Conservation (phyloP, 2,888 invertebrate species). For the Drosophila peninsularis region DNA sequence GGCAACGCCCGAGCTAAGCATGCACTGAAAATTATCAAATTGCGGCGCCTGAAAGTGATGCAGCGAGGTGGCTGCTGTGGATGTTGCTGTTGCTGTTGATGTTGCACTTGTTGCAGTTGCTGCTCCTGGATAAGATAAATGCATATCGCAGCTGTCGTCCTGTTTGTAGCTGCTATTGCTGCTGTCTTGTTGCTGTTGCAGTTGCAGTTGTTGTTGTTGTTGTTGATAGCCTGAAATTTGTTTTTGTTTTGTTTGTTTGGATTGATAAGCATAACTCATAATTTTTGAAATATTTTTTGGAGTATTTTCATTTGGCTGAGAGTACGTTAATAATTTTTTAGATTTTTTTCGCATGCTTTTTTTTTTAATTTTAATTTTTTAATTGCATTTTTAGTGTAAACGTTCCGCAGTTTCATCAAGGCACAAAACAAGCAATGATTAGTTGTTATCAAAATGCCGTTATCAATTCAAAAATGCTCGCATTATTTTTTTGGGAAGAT, state of each 20-base stretch:
- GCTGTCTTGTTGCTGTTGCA: constrained; percentile 48
- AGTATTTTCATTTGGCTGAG: constrained; percentile 14
- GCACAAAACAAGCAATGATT: constrained; percentile 70
- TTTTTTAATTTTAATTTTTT: constrained; percentile 14
- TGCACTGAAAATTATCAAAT: constrained; percentile 66
- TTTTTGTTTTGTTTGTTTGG: constrained; percentile 77
- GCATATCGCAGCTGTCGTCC: constrained; percentile 54
- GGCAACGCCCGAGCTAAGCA: constrained; percentile 37
- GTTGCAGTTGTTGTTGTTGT: constrained; percentile 16
- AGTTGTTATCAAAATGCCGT: constrained; percentile 73
- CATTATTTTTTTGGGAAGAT: constrained; percentile 11
- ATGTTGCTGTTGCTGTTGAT: constrained; percentile 6
- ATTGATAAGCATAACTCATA: constrained; percentile 36
- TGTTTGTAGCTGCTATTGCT: constrained; percentile 53
- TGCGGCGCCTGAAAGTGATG: constrained; percentile 67
- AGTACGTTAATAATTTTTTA: constrained; percentile 30
- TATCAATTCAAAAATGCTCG: constrained; percentile 29
- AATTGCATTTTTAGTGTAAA: constrained; percentile 42
- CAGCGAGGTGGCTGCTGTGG: constrained; percentile 11
- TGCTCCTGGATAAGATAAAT: constrained; percentile 43
- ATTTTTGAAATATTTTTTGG: constrained; percentile 32
- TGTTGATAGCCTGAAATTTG: constrained; percentile 82
- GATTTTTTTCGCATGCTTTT: constrained; percentile 51
- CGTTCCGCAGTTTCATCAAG: constrained; percentile 51
- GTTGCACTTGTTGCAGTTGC: constrained; percentile 1